Conservation (phyloP, 2,113 vertebrate species). For the Eupsittula cactorum region DNA sequence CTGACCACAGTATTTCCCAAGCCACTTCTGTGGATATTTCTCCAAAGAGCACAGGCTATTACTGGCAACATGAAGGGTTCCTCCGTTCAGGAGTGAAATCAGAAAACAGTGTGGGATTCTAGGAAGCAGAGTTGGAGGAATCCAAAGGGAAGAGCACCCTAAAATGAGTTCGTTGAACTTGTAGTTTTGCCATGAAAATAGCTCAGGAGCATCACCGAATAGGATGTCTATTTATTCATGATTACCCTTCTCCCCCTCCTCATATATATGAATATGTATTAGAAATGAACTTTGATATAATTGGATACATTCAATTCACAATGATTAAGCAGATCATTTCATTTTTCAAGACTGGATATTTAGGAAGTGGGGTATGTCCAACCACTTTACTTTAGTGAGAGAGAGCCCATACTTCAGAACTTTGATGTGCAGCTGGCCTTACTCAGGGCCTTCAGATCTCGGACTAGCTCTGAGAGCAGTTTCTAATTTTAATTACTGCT, state of each 20-base stretch:
- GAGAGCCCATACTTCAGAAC: neutral
- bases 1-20: neutral
- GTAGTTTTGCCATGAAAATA: neutral
- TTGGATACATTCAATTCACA: neutral
- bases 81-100: neutral
- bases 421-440: neutral
- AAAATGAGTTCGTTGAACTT: neutral
- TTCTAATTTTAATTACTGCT: constrained; percentile 10
- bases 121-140: neutral
- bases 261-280: neutral
- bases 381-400: neutral
- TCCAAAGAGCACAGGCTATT: neutral
- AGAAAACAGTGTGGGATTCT: neutral
- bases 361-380: neutral
- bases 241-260: neutral
- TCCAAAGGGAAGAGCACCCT: neutral
- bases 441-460: neutral
- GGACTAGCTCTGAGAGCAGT: neutral
- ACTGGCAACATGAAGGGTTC: neutral
- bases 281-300: neutral
- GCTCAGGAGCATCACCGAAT: neutral
- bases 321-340: neutral
- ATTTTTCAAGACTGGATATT: neutral
- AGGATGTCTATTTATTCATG: neutral
- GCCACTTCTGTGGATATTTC: neutral